Base-by-base conservation (phyloP, 1,140 invertebrate species). In the Brachionus rubens region DNA sequence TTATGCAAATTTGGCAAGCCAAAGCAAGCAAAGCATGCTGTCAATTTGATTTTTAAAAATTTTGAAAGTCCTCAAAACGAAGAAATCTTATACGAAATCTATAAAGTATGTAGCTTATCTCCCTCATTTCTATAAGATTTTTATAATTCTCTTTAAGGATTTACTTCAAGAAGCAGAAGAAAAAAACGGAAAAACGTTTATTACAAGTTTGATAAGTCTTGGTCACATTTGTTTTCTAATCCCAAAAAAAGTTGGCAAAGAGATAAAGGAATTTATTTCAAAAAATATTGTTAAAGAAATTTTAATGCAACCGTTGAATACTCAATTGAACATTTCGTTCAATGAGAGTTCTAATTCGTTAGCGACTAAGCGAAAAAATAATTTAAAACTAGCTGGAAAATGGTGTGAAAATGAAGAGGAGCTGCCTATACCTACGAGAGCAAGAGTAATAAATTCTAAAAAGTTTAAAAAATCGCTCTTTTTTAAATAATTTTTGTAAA, bases 21-120 rank as follows among this genome's bases (percentile, higher is more conserved):
- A 0, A 96, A 96, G 84, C 94, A 98, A 85, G 93, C 94, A 0
- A 98, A 98, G 84, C 93, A 96, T 81, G 93, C 94, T 4, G 90
- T 98, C 33, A 88, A 92, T 77, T 97, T 94, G 86, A 89, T 98
- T 46, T 92, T 94, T 83, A 79, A 80, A 36, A 91, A 92, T 80
- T 89, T 89, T 14, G 88, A 90, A 78, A 88, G 91, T 80, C 89
- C 92, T 80, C 90, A 91, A 62, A 62, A 62, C n/a, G 26, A 62
- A 30, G 28, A 62, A 62, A 62, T 62, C 33, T 79, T 24, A 16
- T 77, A 48, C 9, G 24, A 48, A 5, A 6, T 19, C 62, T 65
- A 47, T 28, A 21, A 54, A 12, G 48, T 48, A 41, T 28, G 52
- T n/a, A 24, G 19, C 9, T 67, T 36, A 56, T 68, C 28, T n/a